A percentile compares a stretch with the other conserved stretches of the same genome.
Conservation (phyloP, 2,797 vertebrate species). For the Rhodeus uyekii region DNA sequence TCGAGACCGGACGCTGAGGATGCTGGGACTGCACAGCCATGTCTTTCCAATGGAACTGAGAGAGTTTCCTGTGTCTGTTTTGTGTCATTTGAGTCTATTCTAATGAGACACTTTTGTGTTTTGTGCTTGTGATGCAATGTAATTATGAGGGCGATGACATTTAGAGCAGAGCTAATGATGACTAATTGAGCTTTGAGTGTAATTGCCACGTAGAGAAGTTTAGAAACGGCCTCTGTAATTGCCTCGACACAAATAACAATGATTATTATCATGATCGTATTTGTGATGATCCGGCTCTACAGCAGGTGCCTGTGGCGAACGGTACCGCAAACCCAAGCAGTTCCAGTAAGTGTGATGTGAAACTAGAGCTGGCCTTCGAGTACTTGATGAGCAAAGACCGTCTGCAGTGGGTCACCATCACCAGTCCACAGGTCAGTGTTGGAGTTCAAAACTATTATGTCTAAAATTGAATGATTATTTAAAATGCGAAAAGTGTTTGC, state of each 20-base stretch:
- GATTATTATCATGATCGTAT: conserved; percentile 12
- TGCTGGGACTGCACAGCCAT: neutral
- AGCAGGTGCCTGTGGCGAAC: conserved; percentile 87
- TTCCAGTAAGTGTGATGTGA: conserved; percentile 87
- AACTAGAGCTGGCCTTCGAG: conserved; percentile 96
- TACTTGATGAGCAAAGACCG: conserved; percentile 99
- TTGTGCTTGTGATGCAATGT: neutral
- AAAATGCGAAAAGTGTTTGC: neutral
- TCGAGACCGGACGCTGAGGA: neutral
- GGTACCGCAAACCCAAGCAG: conserved; percentile 82
- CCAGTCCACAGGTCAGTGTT: conserved; percentile 90
- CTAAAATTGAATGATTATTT: neutral
- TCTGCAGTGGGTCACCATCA: conserved; percentile 98
- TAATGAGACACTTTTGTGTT: conserved; percentile 6
- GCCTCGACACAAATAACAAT: conserved; percentile 12
- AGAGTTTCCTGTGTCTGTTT: neutral
- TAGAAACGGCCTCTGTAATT: conserved; percentile 1
- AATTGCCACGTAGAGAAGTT: conserved; percentile 35
- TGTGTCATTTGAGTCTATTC: neutral
- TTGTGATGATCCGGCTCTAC: conserved; percentile 33
- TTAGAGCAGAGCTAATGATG: conserved; percentile 16
- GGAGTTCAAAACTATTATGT: neutral
- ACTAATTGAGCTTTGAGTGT: conserved; percentile 11
- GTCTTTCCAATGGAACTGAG: conserved; percentile 6
- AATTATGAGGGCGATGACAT: conserved; percentile 18